These are phyloP conservation scores for Motacilla alba DNA, from an alignment of 2,113 vertebrate genomes.

Conservation along the genomic window DNA sequence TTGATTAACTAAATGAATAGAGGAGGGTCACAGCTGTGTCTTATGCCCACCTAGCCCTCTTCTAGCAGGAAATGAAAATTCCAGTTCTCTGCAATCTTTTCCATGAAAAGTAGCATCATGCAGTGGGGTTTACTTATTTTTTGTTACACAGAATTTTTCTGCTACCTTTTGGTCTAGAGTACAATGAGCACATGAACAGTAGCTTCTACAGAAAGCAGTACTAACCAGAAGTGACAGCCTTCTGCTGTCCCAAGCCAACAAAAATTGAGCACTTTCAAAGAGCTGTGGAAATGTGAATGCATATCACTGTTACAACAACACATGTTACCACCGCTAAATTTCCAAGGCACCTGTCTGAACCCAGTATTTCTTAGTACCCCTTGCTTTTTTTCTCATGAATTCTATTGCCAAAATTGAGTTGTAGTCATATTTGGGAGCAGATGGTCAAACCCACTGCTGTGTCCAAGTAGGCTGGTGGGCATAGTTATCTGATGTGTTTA, in stretches of 20 bases:
- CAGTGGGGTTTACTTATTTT: neutral
- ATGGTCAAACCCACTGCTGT: slow-evolving; percentile 74
- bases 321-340: slow-evolving; percentile 45
- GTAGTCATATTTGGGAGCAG: slow-evolving; percentile 72
- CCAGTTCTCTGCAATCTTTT: neutral
- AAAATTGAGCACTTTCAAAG: neutral
- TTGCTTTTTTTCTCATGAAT: slow-evolving; percentile 56
- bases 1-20: neutral
- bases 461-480: slow-evolving; percentile 73
- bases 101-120: neutral
- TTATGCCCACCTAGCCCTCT: neutral
- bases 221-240: slow-evolving; percentile 54
- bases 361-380: slow-evolving; percentile 48
- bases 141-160: neutral
- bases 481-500: slow-evolving; percentile 70
- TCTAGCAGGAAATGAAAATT: neutral
- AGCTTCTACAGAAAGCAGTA: neutral
- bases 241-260: neutral
- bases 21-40: accelerated
- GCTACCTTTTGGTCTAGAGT: neutral
- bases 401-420: slow-evolving; percentile 63
- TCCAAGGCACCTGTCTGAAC: slow-evolving; percentile 62
- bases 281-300: neutral
- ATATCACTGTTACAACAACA: slow-evolving; percentile 24
- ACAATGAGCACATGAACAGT: neutral